Evolutionary conservation across 2,113 vertebrate species (phyloP).

Genomic region (Rhynchopsitta pachyrhyncha): DNA sequence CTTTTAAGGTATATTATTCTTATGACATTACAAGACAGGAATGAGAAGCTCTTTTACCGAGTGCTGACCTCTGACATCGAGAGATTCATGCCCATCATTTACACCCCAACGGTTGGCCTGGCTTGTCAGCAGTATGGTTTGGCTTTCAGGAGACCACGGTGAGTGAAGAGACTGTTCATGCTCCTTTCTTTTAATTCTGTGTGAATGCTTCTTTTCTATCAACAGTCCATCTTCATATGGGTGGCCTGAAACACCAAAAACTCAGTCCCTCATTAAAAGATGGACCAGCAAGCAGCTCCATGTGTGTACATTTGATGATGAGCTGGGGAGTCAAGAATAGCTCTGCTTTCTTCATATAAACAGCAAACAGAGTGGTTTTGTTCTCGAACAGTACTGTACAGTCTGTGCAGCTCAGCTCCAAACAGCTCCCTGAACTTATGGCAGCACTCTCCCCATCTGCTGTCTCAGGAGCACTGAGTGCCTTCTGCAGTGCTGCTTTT

Average conservation of each 20-base stretch:
- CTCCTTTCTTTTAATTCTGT: neutral
- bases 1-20: slow-evolving; percentile 90
- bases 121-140: slow-evolving; percentile 97
- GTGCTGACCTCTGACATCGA: slow-evolving; percentile 93
- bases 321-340: neutral
- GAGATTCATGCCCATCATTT: slow-evolving; percentile 97
- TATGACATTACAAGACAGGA: slow-evolving; percentile 97
- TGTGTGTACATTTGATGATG: slow-evolving; percentile 7
- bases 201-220: neutral
- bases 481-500: neutral
- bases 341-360: slow-evolving; percentile 8
- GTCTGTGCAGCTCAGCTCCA: neutral
- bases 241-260: neutral
- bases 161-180: slow-evolving; percentile 41
- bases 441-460: neutral
- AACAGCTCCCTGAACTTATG: neutral
- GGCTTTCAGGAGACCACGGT: slow-evolving; percentile 95
- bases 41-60: slow-evolving; percentile 96
- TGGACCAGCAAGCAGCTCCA: neutral
- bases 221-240: neutral
- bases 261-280: neutral
- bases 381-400: slow-evolving; percentile 47
- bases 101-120: slow-evolving; percentile 93
- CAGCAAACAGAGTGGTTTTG: slow-evolving; percentile 52
- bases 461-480: neutral